These are phyloP conservation scores for Cephus pygmeus DNA, from an alignment of 2,888 invertebrate genomes.

Conservation along the genomic window DNA sequence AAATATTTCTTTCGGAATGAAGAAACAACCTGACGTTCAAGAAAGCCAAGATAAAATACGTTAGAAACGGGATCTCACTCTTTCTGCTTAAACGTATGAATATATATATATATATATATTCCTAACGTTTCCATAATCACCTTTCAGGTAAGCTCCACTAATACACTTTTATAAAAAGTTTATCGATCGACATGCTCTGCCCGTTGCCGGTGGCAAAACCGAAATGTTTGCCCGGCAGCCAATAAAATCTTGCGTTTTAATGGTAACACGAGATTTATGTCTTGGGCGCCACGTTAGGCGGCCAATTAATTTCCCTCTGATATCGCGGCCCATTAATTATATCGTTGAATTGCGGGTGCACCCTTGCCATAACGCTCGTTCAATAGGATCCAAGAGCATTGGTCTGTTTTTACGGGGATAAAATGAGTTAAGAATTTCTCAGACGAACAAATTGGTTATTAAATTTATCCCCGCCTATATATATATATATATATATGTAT, in stretches of 20 bases:
- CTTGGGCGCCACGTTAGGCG: conserved; percentile 15
- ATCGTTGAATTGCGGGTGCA: conserved; percentile 16
- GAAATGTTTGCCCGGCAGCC: conserved; percentile 15
- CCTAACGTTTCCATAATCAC: neutral
- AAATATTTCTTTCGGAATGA: neutral
- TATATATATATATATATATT: neutral
- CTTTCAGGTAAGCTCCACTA: neutral
- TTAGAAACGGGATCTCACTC: neutral
- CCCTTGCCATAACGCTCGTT: neutral
- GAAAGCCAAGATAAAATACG: neutral
- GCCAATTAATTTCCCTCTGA: conserved; percentile 33
- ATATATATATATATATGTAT: too few species aligned
- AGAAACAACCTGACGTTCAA: neutral
- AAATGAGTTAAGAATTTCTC: neutral
- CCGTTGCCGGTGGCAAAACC: conserved; percentile 23
- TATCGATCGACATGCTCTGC: neutral
- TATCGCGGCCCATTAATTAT: conserved; percentile 22
- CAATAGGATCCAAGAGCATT: neutral
- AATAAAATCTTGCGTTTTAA: conserved; percentile 30
- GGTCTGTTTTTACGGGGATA: too few species aligned
- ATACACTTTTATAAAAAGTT: neutral
- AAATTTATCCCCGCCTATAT: too few species aligned
- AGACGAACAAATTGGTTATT: too few species aligned
- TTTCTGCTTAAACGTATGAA: neutral
- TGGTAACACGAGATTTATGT: conserved; percentile 29